Base-by-base conservation (phyloP, 2,888 invertebrate genomes). In the Campoplex capitator region DNA sequence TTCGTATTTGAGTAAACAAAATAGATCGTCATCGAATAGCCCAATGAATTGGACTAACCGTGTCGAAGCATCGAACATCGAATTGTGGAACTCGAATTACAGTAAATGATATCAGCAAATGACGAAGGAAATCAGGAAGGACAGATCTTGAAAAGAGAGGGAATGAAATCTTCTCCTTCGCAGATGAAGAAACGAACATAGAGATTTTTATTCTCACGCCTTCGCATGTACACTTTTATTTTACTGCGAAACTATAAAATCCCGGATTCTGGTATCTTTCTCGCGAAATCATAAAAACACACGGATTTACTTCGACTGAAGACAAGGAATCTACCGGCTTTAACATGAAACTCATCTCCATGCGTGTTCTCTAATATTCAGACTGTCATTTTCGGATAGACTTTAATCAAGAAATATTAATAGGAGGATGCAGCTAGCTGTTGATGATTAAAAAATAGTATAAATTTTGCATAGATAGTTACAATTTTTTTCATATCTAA, bases 1-100 rank as follows among this genome's bases (percentile, higher is more conserved):
- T 86, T 83, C 78, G 86, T 83, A 75, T 71, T 83, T 83, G 54
- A 78, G 54, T 83, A 65, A 83, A 79, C 75, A 48, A 70, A 75
- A 73, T 76, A 76, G 75, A 79, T 68, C 35, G 32, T 62, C 7
- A 13, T 38, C 38, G 65, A 38, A 23, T 28, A 32, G 32, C 28
- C 48, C 54, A 38, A 35, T 23, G 32, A 70, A 79, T 58, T 79
- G 70, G 70, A 51, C 35, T 54, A 74, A 79, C 70, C 32, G 28
- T 45, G 35, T 68, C 28, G 38, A 54, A 51, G 70, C 45, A 58
- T 56, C 71, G 71, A 82, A 62, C 62, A 62, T 62, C 62, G 32
- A 62, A 83, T 79, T 70, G 71, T 75, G 79, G 71, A 79, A 79
- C 56, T 48, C 54, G 71, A 83, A 83, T 86, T 86, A 86, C 79